Conservation (phyloP, 2,113 vertebrate species). For the Daphoenositta chrysoptera region DNA sequence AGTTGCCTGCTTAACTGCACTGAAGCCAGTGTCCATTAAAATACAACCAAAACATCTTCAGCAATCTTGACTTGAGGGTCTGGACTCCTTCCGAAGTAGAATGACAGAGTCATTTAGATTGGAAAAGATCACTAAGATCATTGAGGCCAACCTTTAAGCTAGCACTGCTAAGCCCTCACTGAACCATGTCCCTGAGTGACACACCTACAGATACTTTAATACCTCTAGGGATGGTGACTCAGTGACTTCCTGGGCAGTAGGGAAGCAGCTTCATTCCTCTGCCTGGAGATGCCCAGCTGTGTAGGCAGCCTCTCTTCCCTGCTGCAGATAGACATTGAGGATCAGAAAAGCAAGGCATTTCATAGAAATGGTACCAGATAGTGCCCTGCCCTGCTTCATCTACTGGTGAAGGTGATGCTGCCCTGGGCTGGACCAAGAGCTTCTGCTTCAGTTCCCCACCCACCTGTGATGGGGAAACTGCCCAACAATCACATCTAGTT, state of each 20-base stretch:
- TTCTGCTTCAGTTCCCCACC: background rate
- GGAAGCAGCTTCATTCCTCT: background rate
- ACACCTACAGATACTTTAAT: background rate
- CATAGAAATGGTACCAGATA: background rate
- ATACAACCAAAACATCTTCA: background rate
- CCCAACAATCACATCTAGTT: background rate
- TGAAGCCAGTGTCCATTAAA: background rate
- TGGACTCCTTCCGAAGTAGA: background rate
- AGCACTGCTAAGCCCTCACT: background rate
- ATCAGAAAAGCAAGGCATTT: background rate
- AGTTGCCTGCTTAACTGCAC: background rate
- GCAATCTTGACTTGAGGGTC: background rate
- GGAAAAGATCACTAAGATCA: background rate
- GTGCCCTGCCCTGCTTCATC: background rate
- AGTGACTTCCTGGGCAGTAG: background rate
- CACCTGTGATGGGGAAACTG: background rate
- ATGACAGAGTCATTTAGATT: background rate
- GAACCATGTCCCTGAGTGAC: background rate
- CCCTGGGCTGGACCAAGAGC: no score
- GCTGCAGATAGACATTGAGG: background rate
- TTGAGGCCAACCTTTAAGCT: background rate
- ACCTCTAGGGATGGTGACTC: background rate
- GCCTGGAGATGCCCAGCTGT: background rate
- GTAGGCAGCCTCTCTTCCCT: background rate
- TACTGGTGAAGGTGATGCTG: background rate